Conservation (phyloP, 2,113 vertebrate genomes). For the Mesoclemmys tuberculata region DNA sequence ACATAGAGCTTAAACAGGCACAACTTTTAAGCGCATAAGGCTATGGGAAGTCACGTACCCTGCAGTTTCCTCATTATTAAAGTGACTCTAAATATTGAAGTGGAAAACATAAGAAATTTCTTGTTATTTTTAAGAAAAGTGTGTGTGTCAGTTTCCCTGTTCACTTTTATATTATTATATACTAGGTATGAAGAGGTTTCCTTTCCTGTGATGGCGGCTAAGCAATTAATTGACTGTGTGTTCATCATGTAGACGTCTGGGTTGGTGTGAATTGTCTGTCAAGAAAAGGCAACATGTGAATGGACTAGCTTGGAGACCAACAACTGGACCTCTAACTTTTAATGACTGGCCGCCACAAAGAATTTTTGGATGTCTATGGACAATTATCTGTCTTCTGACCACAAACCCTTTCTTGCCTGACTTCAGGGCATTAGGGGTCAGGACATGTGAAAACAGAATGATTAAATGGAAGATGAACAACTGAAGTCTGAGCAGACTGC, state of each 20-base stretch:
- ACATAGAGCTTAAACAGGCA: neutral
- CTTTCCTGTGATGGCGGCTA: neutral
- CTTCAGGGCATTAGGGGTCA: too few species aligned
- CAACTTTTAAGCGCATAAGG: neutral
- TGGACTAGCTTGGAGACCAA: neutral
- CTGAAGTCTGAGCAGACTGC: too few species aligned
- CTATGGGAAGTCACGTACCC: neutral
- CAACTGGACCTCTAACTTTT: neutral
- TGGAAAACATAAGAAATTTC: neutral
- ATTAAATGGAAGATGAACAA: too few species aligned
- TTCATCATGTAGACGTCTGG: neutral
- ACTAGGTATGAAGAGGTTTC: neutral
- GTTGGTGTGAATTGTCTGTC: neutral
- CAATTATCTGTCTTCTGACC: too few species aligned
- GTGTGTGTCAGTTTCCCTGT: neutral
- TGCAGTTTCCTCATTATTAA: neutral
- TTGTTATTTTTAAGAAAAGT: neutral
- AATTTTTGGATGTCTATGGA: too few species aligned
- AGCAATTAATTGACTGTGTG: neutral
- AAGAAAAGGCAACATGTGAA: neutral
- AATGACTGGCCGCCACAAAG: neutral
- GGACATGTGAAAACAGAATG: too few species aligned
- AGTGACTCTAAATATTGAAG: neutral
- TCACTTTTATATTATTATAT: neutral
- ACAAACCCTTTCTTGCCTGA: too few species aligned